These are phyloP conservation scores for Gallirallus australis DNA, from an alignment of 2,797 vertebrate species.

Conservation along the genomic window DNA sequence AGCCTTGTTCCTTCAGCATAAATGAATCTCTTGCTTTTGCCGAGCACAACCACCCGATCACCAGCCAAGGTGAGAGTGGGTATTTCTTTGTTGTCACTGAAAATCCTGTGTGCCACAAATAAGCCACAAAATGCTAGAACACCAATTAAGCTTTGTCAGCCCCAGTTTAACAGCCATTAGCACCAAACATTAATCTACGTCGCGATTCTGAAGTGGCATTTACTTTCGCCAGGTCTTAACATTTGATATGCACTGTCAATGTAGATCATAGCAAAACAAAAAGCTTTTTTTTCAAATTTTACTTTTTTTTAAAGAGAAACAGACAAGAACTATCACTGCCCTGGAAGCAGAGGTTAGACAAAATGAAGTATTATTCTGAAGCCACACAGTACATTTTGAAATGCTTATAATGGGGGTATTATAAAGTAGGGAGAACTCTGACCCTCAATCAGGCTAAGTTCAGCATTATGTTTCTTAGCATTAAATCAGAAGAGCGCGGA, in stretches of 20 bases:
- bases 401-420: not conserved
- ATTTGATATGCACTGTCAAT: not conserved
- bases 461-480: constrained; percentile 66
- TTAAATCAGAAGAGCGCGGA: constrained; percentile 44
- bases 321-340: not conserved
- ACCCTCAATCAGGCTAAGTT: constrained; percentile 50
- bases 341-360: not conserved
- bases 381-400: not conserved
- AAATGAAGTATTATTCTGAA: not conserved
- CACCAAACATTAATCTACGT: not conserved
- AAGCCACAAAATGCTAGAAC: not conserved
- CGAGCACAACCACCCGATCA: constrained; percentile 47
- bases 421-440: constrained; percentile 43
- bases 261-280: not conserved
- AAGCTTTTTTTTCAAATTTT: not conserved
- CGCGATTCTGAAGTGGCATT: rapidly evolving
- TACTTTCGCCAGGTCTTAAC: not conserved
- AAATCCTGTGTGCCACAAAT: not conserved
- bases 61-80: constrained; percentile 69
- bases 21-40: constrained; percentile 78
- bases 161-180: not conserved
- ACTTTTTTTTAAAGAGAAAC: not conserved
- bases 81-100: not conserved
- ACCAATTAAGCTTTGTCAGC: constrained; percentile 29
- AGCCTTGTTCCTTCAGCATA: constrained; percentile 71